Conservation (phyloP, 2,888 invertebrate genomes). For the Adineta ricciae region DNA sequence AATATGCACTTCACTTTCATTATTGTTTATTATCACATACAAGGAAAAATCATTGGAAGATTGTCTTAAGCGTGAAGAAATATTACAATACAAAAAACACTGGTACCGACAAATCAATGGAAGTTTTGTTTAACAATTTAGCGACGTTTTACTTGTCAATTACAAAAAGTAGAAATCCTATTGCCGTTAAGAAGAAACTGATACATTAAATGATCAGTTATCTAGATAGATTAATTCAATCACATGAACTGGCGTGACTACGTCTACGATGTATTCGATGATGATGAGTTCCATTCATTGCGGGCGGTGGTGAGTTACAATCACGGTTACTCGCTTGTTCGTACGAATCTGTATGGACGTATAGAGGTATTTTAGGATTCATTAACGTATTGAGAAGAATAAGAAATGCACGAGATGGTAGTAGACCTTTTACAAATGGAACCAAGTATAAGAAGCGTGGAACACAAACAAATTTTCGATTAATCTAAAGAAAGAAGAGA, state of each 20-base stretch:
- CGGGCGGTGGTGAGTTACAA: background rate
- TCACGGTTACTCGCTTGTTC: background rate
- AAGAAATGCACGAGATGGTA: background rate
- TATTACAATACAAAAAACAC: background rate
- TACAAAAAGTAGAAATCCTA: background rate
- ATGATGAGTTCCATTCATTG: background rate
- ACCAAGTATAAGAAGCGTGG: constrained; percentile 28
- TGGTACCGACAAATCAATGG: background rate
- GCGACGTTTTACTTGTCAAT: background rate
- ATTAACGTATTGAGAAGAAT: constrained; percentile 5
- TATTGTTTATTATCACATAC: too few species aligned
- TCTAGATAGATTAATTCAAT: background rate
- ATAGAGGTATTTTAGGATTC: background rate
- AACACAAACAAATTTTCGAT: constrained; percentile 32
- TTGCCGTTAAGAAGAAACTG: background rate
- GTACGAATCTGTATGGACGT: background rate
- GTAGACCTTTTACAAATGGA: constrained; percentile 24
- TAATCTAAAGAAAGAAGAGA: background rate
- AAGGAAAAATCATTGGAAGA: too few species aligned
- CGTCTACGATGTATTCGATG: background rate
- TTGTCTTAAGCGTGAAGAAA: too few species aligned
- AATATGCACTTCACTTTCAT: too few species aligned
- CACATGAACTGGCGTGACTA: background rate
- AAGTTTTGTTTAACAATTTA: background rate
- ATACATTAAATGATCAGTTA: background rate